Evolutionary conservation across 2,797 vertebrate genomes (phyloP).

Genomic region (Danio kyathit): DNA sequence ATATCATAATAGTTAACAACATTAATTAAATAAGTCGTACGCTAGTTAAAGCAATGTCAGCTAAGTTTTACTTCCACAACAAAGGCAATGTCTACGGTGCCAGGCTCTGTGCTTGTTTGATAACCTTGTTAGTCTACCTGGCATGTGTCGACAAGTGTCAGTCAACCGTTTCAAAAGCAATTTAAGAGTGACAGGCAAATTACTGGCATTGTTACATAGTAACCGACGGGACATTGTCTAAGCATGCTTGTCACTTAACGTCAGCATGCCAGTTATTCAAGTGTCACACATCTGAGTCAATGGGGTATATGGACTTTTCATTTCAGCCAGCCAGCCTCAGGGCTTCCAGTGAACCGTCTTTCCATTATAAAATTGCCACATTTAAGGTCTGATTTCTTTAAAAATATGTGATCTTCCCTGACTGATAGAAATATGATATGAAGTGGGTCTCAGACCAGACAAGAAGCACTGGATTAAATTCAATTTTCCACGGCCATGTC

Average conservation of each 20-base stretch:
- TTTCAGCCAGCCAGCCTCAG: too few relatives aligned
- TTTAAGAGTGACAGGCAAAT: slow-evolving; percentile 13
- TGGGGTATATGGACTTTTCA: too few relatives aligned
- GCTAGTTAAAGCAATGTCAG: neutral
- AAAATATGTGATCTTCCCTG: too few relatives aligned
- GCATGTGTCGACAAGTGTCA: slow-evolving; percentile 13
- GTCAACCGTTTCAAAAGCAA: slow-evolving; percentile 12
- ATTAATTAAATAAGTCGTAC: neutral
- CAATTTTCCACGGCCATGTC: too few relatives aligned
- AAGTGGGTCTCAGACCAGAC: too few relatives aligned
- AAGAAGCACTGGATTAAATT: too few relatives aligned
- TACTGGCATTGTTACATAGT: slow-evolving; percentile 2
- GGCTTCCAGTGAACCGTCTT: too few relatives aligned
- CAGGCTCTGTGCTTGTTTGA: neutral
- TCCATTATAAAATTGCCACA: too few relatives aligned
- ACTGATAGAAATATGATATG: too few relatives aligned
- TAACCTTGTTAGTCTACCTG: neutral
- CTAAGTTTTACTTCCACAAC: neutral
- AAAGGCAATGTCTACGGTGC: neutral
- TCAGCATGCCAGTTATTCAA: slow-evolving; percentile 16
- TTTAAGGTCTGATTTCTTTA: too few relatives aligned
- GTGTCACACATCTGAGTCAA: neutral
- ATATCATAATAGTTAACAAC: neutral
- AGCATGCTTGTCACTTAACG: neutral
- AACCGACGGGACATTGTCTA: neutral